phyloP scores from a whole-genome alignment of 2,113 vertebrate species.

The Turnix velox region DNA sequence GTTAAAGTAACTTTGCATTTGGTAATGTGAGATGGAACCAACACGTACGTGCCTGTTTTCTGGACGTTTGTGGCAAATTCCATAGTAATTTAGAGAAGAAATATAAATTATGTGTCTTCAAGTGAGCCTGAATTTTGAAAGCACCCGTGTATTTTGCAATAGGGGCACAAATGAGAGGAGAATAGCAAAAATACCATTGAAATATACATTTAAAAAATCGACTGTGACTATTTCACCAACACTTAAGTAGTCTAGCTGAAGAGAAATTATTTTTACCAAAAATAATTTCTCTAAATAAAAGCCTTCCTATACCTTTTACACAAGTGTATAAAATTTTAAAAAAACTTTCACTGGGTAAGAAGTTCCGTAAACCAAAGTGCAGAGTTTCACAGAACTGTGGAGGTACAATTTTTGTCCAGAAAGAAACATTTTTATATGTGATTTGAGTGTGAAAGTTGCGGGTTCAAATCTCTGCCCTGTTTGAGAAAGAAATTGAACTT shows the following conservation, averaged over 20 bases:
- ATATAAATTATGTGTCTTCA: background rate
- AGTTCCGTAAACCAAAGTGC: background rate
- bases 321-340: background rate
- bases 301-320: background rate
- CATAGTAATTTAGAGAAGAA: background rate
- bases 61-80: background rate
- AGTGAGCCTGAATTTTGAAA: background rate
- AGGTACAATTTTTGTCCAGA: background rate
- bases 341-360: background rate
- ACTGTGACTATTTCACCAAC: background rate
- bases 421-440: rapidly evolving
- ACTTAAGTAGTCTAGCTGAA: background rate
- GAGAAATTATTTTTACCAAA: background rate
- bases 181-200: background rate
- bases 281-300: background rate
- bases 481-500: background rate
- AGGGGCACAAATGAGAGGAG: constrained; percentile 26
- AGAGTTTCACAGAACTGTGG: background rate
- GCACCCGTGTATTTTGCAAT: background rate
- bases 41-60: background rate
- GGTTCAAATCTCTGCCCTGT: background rate
- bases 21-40: background rate
- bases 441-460: background rate
- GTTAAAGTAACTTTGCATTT: background rate
- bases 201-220: background rate